Evolutionary conservation across 2,797 vertebrate species (phyloP), one percentile per base, ranked within the genome.

Genomic region (Smutsia temminckii): DNA sequence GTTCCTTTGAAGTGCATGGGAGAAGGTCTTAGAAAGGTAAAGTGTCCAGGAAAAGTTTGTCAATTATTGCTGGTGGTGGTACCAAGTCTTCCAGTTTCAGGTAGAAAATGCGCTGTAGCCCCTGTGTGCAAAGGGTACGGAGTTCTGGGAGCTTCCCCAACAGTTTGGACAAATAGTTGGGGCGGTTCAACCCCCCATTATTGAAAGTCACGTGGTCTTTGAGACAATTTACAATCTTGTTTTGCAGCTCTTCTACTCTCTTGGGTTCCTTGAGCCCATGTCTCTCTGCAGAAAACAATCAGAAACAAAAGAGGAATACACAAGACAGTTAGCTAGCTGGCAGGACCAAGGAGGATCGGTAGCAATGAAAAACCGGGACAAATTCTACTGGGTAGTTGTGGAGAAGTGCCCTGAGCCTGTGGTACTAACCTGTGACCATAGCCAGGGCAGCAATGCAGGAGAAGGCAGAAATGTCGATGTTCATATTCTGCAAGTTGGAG

Each of bases 171-270:
- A 99, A 98, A 98, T 99, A 99, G 98, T 99, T 99, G 97, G 99
- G 99, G 89, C 99, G 99, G 98, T 99, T 99, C 98, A 99, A 98
- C 84, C 99, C 99, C 94, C 99, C 99, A 71, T 99, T 99, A 98
- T 99, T 99, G 98, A 99, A 99, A 96, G 99, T 99, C 98, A 99
- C 99, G n/a, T 99, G 99, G 98, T 99, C 99, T 98, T 99, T 99
- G 96, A 99, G 99, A 96, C 99, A 99, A 98, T 99, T 99, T 97
- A 99, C 99, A 96, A 99, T 99, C 99, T 99, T 99, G 98, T 99
- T 99, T 97, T 99, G 99, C 6, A 99, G 99, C 91, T 99, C 99
- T 97, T 99, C 99, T 85, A 99, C 99, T 98, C 99, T 98, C 98
- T 99, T 99, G 96, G 99, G 99, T 97, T 99, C 99, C 97, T 99